Evolutionary conservation across 2,113 vertebrate genomes (phyloP), one percentile per base, ranked within the genome.

Genomic region (Phoenicopterus ruber): DNA sequence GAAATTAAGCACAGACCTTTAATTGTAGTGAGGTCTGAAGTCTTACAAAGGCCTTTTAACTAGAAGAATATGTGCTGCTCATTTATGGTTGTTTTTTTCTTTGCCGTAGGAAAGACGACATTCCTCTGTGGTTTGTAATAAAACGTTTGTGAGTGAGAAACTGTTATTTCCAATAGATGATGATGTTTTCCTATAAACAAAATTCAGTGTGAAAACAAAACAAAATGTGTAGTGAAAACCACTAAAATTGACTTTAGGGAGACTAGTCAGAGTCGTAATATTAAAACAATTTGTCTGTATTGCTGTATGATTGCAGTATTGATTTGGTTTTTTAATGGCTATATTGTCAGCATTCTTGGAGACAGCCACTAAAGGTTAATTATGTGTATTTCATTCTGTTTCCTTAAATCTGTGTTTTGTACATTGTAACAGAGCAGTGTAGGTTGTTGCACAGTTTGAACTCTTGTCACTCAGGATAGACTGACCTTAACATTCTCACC

Each of bases 161-260:
- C 67, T 66, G 4, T 52, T 72, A 72, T 86, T 94, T 94, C 67
- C 58, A 88, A 38, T 67, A 80, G 54, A 55, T 47, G 29, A 73
- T 50, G 55, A 70, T 58, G 17, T 78, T 87, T 94, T 92, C 63
- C 21, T 92, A 38, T 90, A 90, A 96, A 95, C 71, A 93, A 90
- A 93, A 72, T 46, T 55, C 66, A 86, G 22, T 49, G 15, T 0
- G 0, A 85, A 86, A 88, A 10, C 24, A 54, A 82, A 82, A 80
- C 52, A 77, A 80, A n/a, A 17, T 74, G 15, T 62, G 22, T 86
- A 58, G 67, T 58, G 61, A 58, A 93, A 93, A 69, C 54, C 49
- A 58, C 49, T 88, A n/a, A 90, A 88, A 66, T 54, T 76, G 21
- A 36, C 49, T 85, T 94, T 11, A 69, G 47, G 46, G 55, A 52